Percentiles rank a stretch among this genome's conserved stretches.
phyloP scores from a whole-genome alignment of 2,113 vertebrate genomes.

The Odontesthes bonariensis region DNA sequence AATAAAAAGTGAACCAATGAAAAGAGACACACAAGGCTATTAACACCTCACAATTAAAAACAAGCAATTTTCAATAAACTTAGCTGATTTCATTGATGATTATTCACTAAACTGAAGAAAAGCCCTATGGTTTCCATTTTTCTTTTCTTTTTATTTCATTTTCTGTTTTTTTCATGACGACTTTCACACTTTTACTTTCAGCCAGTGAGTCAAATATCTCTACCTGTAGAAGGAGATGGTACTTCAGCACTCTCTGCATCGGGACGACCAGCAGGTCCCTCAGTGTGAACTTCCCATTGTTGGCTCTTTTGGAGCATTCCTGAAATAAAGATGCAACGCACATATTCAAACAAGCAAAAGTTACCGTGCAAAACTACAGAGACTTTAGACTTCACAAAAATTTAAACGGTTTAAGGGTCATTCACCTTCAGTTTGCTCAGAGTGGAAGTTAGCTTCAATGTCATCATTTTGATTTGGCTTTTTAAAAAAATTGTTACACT shows the following conservation, averaged over 20 bases:
- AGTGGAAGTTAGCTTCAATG: background rate
- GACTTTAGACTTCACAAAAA: background rate
- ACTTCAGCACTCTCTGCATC: slow-evolving; percentile 95
- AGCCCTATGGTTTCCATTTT: background rate
- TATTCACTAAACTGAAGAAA: background rate
- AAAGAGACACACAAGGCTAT: background rate
- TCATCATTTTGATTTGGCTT: background rate
- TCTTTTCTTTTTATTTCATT: no score
- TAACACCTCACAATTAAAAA: background rate
- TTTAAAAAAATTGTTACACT: background rate
- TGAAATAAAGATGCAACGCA: slow-evolving; percentile 52
- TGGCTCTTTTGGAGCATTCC: slow-evolving; percentile 96
- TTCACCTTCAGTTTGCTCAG: no score
- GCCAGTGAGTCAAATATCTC: background rate
- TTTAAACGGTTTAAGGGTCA: background rate
- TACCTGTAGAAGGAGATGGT: slow-evolving; percentile 95
- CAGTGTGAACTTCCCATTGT: slow-evolving; percentile 94
- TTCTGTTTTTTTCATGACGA: no score
- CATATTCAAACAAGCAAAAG: background rate
- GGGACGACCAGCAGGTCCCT: slow-evolving; percentile 94
- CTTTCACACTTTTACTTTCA: background rate
- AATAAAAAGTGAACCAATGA: background rate
- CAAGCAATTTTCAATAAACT: background rate
- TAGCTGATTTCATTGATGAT: background rate
- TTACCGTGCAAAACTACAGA: background rate